These are phyloP conservation scores for Neuroscelio doddi DNA, from an alignment of 2,888 invertebrate genomes.

Conservation along the genomic window DNA sequence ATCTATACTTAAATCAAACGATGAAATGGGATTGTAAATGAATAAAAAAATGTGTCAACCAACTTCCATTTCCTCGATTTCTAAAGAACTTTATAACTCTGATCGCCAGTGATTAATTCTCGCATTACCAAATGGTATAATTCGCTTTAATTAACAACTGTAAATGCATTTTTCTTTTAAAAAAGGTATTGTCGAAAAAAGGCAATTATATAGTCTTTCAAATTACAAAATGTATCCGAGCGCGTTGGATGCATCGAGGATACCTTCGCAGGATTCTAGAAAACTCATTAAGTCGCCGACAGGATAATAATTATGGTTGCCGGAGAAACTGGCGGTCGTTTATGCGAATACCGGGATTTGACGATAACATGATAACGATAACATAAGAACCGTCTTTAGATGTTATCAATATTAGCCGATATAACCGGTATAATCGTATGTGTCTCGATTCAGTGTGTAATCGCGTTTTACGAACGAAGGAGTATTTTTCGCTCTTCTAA, in stretches of 20 bases:
- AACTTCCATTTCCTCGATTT: too few relatives aligned
- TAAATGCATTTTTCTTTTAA: conserved; percentile 1
- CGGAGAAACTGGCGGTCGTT: conserved; percentile 38
- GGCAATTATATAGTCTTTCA: conserved; percentile 16
- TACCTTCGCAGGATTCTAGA: conserved; percentile 33
- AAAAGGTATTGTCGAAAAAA: neutral
- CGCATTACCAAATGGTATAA: neutral
- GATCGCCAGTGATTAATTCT: conserved; percentile 1
- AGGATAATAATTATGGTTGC: conserved; percentile 43
- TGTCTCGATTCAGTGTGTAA: conserved; percentile 2
- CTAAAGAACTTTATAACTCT: too few relatives aligned
- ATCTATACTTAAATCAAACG: too few relatives aligned
- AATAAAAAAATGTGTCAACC: too few relatives aligned
- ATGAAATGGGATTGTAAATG: too few relatives aligned
- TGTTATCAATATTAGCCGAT: conserved; percentile 38
- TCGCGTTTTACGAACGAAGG: conserved; percentile 26
- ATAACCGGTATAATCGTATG: conserved; percentile 33
- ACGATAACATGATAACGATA: conserved; percentile 47
- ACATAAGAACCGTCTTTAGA: conserved; percentile 44
- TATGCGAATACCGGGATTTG: conserved; percentile 46
- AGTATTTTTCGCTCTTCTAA: neutral
- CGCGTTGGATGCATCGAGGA: conserved; percentile 23
- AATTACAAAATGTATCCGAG: conserved; percentile 20
- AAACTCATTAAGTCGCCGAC: conserved; percentile 45
- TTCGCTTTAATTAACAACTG: conserved; percentile 25